Percentiles rank a stretch among this genome's conserved stretches.
Evolutionary conservation across 2,113 vertebrate genomes (phyloP).

Genomic region (Ceyx melanurus): DNA sequence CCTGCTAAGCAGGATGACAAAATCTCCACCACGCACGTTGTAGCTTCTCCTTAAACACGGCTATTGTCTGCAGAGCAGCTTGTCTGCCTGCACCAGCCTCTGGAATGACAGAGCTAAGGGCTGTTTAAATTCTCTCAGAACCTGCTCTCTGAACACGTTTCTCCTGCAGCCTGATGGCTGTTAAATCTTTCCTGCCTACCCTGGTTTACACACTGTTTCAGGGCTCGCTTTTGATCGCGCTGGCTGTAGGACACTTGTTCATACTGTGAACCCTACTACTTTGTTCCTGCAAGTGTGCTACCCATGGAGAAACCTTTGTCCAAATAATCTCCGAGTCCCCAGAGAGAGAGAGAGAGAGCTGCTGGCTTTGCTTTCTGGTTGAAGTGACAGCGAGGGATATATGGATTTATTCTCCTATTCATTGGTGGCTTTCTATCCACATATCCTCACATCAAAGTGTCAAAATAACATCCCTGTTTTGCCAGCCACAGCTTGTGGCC

Average conservation of each 20-base stretch:
- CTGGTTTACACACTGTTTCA: neutral
- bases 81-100: neutral
- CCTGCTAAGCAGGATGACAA: neutral
- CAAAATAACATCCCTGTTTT: neutral
- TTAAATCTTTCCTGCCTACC: neutral
- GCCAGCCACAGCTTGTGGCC: neutral
- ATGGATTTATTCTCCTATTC: slow-evolving; percentile 43
- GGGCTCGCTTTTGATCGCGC: neutral
- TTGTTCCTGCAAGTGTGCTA: slow-evolving; percentile 18
- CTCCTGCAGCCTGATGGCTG: neutral
- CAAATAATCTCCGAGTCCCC: slow-evolving; percentile 27
- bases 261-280: neutral
- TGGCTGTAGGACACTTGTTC: slow-evolving; percentile 28
- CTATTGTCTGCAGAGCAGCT: neutral
- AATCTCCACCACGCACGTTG: neutral
- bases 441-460: neutral
- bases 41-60: neutral
- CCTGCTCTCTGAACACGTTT: neutral
- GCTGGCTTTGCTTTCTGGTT: slow-evolving; percentile 20
- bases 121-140: slow-evolving; percentile 13
- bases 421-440: neutral
- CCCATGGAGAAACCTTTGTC: slow-evolving; percentile 35
- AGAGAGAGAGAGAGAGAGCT: slow-evolving; percentile 5
- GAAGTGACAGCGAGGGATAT: slow-evolving; percentile 16
- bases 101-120: neutral